These are phyloP conservation scores for Epirrhoe alternata DNA, from an alignment of 2,888 invertebrate genomes.

Conservation along the genomic window DNA sequence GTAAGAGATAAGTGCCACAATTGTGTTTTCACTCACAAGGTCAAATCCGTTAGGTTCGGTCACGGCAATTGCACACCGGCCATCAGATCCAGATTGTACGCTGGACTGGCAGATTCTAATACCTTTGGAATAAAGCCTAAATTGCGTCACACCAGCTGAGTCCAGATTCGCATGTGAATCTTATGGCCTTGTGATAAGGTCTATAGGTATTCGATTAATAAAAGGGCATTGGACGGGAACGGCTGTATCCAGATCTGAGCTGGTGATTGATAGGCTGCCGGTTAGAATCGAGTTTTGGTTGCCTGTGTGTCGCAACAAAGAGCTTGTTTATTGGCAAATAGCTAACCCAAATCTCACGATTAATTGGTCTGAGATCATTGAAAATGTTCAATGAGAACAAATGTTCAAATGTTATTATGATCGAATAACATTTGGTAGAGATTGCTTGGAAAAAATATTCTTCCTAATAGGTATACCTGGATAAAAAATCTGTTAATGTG, in stretches of 20 bases:
- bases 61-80: slow-evolving; percentile 36
- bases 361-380: not conserved
- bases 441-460: not conserved
- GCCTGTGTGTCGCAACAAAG: not conserved
- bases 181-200: slow-evolving; percentile 8
- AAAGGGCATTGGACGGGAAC: slow-evolving; percentile 3
- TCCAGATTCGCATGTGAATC: slow-evolving; percentile 6
- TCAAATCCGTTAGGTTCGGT: slow-evolving; percentile 39
- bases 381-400: not conserved
- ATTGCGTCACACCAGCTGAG: not conserved
- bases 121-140: slow-evolving; percentile 14
- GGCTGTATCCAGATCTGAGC: slow-evolving; percentile 4
- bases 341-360: not conserved
- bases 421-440: not conserved
- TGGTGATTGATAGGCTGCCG: slow-evolving; percentile 6
- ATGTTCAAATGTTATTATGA: too few relatives aligned
- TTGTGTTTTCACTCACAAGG: slow-evolving; percentile 42
- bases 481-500: too few relatives aligned
- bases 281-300: slow-evolving; percentile 7
- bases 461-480: too few relatives aligned
- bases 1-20: slow-evolving; percentile 7
- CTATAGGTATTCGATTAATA: not conserved
- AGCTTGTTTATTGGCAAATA: slow-evolving; percentile 1
- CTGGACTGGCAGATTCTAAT: slow-evolving; percentile 5
- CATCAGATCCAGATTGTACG: slow-evolving; percentile 11